Evolutionary conservation across 2,113 vertebrate genomes (phyloP).

Genomic region (Chunga burmeisteri): DNA sequence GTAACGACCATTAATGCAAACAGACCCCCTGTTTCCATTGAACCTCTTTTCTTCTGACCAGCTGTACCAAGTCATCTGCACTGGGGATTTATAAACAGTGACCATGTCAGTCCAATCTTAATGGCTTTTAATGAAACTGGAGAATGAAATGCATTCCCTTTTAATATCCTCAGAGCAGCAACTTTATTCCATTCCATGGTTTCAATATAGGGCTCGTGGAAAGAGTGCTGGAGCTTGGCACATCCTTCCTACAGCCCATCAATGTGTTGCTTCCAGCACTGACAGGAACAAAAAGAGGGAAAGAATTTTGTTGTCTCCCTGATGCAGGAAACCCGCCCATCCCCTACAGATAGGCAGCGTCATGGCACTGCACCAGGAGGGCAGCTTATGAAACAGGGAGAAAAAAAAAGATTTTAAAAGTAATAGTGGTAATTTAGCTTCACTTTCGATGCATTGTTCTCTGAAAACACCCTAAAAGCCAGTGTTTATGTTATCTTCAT

Average conservation of each 20-base stretch:
- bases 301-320: slow-evolving; percentile 21
- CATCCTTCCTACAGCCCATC: background rate
- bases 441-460: background rate
- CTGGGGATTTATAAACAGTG: slow-evolving; percentile 12
- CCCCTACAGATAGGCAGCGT: background rate
- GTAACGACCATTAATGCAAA: background rate
- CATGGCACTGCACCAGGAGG: background rate
- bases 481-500: background rate
- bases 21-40: background rate
- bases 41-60: slow-evolving; percentile 2
- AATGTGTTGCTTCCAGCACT: background rate
- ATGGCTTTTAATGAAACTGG: slow-evolving; percentile 21
- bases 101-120: slow-evolving; percentile 29
- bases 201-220: background rate
- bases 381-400: background rate
- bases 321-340: slow-evolving; percentile 62
- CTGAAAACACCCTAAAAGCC: background rate
- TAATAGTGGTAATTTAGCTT: background rate
- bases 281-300: slow-evolving; percentile 46
- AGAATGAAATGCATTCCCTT: background rate
- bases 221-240: background rate
- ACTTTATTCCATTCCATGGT: background rate
- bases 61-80: slow-evolving; percentile 27
- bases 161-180: background rate
- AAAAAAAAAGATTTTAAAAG: background rate